Base-by-base conservation (phyloP, 2,113 vertebrate genomes). In the Canis aureus region DNA sequence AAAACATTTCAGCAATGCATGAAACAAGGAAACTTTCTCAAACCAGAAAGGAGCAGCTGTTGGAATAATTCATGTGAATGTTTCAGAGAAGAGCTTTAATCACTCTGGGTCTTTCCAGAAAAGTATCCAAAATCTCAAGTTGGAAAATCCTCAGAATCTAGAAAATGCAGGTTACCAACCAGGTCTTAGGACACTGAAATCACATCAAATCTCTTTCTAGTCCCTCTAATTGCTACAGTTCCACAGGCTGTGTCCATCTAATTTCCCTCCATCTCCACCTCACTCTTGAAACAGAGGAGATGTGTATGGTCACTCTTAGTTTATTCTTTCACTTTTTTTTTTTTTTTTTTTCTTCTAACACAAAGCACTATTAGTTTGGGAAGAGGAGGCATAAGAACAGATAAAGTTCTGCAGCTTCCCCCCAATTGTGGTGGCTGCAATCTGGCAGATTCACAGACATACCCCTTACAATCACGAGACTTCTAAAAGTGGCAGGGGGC, bases 1-100 rank as follows among this genome's bases (percentile, higher is more conserved):
- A 90, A 92, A 97, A 78, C 76, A 97, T 91, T 80, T 73, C 10
- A 97, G 84, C 91, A 96, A 91, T 85, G 55, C 66, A 66, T 15
- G 59, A 93, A 92, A 84, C 81, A 88, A 67, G 60, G 11, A 79
- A 91, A 84, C 76, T 64, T 89, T 94, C 67, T 95, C 82, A 93
- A 96, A 91, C 71, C 71, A 82, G 62, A n/a, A 81, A 81, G 49
- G 51, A 86, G 59, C 93, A 97, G 97, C 93, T 96, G 89, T 89
- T 91, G 60, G 49, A 95, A 86, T 88, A 92, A 94, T 60, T 89
- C 87, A 87, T 49, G 62, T 59, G 57, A n/a, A 19, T 78, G 53
- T 92, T 96, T 95, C 88, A 88, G 74, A 88, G 57, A 88, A 73
- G 57, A 4, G 8, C 76, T n/a, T 62, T 92, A 49, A 92, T 43